These are phyloP conservation scores for Aviceda subcristata DNA, from an alignment of 2,113 vertebrate genomes.

Conservation along the genomic window DNA sequence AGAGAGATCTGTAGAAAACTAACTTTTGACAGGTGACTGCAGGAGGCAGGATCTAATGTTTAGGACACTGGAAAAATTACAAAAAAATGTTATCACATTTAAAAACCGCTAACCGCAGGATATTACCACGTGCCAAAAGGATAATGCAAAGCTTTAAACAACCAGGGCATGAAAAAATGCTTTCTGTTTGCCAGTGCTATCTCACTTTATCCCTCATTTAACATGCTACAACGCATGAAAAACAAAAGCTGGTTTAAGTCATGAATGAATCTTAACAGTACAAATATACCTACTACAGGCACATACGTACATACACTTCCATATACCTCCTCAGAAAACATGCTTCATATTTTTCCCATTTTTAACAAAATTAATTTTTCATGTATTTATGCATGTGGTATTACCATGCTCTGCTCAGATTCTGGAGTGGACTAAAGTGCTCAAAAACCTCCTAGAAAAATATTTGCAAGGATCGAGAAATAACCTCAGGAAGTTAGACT, in stretches of 20 bases:
- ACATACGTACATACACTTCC: not conserved
- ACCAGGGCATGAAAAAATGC: not conserved
- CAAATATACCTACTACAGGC: not conserved
- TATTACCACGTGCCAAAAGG: not conserved
- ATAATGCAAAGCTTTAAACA: conserved; percentile 4
- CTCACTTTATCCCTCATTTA: not conserved
- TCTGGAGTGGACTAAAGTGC: not conserved
- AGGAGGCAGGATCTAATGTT: not conserved
- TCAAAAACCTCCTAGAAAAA: conserved; percentile 43
- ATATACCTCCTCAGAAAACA: not conserved
- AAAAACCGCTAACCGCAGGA: not conserved
- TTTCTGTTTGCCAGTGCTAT: not conserved
- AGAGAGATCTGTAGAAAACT: not conserved
- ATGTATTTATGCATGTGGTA: not conserved
- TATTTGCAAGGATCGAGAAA: conserved; percentile 21
- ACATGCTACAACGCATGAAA: not conserved
- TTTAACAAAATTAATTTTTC: not conserved
- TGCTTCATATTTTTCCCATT: not conserved
- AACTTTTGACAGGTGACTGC: not conserved
- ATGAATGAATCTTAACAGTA: not conserved
- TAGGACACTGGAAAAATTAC: not conserved
- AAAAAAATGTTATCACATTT: not conserved
- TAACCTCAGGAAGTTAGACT: conserved; percentile 19
- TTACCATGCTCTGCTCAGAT: not conserved
- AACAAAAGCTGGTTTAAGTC: not conserved